phyloP scores from a whole-genome alignment of 1,140 invertebrate genomes.

The Antheraea pernyi region DNA sequence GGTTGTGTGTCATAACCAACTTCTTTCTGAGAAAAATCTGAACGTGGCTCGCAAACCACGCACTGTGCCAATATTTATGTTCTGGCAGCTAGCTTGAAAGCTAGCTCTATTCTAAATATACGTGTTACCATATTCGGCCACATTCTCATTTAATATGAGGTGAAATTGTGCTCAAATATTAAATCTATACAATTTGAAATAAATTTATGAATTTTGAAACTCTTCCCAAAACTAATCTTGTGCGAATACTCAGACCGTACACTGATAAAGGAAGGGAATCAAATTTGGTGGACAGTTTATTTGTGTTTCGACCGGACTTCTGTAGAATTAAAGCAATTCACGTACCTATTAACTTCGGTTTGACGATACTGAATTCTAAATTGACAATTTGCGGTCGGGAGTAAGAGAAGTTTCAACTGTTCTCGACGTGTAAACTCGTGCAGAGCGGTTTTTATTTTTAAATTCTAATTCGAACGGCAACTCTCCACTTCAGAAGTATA shows the following conservation, averaged over 20 bases:
- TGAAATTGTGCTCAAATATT: too few species aligned
- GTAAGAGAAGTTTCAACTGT: background rate
- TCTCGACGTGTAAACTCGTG: background rate
- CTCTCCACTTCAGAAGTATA: too few species aligned
- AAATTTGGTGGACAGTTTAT: background rate
- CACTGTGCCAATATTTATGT: too few species aligned
- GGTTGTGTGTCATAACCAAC: too few species aligned
- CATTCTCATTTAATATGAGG: too few species aligned
- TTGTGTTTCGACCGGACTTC: slow-evolving; percentile 1
- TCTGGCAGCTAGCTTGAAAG: too few species aligned
- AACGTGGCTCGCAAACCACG: too few species aligned
- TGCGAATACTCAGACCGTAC: background rate
- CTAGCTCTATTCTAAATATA: too few species aligned
- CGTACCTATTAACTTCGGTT: slow-evolving; percentile 4
- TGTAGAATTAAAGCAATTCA: background rate
- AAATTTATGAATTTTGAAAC: too few species aligned
- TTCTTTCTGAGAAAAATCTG: too few species aligned
- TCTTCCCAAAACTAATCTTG: background rate
- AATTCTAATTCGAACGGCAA: background rate
- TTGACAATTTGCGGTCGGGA: background rate
- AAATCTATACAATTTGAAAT: too few species aligned
- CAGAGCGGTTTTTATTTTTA: background rate
- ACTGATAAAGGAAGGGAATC: background rate
- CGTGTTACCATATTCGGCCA: too few species aligned
- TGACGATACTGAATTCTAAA: slow-evolving; percentile 1